Percentiles rank a stretch among this genome's conserved stretches.
phyloP scores from a whole-genome alignment of 2,113 vertebrate genomes.

The Silurus meridionalis region DNA sequence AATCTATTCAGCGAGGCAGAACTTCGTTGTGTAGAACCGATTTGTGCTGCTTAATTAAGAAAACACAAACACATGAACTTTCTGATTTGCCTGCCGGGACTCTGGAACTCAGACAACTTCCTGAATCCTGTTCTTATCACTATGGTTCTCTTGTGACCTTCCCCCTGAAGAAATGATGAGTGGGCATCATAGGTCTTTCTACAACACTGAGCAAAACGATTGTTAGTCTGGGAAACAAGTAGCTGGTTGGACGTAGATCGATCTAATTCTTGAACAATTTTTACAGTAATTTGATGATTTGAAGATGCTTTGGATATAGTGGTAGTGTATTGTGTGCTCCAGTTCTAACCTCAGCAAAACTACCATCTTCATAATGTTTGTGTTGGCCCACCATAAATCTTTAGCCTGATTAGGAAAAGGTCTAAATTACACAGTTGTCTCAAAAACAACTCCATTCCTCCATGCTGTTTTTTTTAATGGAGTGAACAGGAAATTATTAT shows the following conservation, averaged over 20 bases:
- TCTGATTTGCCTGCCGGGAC: slow-evolving; percentile 37
- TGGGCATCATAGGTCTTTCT: neutral
- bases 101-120: slow-evolving; percentile 52
- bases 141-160: slow-evolving; percentile 41
- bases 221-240: neutral
- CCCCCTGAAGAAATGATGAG: neutral
- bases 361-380: slow-evolving; percentile 13
- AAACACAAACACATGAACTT: slow-evolving; percentile 43
- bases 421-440: slow-evolving; percentile 12
- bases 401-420: neutral
- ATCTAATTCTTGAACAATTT: neutral
- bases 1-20: slow-evolving; percentile 44
- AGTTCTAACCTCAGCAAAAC: neutral
- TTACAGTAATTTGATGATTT: neutral
- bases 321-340: neutral
- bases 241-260: neutral
- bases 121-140: slow-evolving; percentile 55
- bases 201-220: neutral
- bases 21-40: slow-evolving; percentile 8
- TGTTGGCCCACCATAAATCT: slow-evolving; percentile 13
- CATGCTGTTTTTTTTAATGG: neutral
- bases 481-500: neutral
- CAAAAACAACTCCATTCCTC: neutral
- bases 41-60: slow-evolving; percentile 21
- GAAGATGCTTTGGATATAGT: neutral